Percentiles rank a stretch among this genome's conserved stretches.
These are phyloP conservation scores for Saccostrea cuccullata DNA, from an alignment of 1,140 invertebrate genomes.

Conservation along the genomic window DNA sequence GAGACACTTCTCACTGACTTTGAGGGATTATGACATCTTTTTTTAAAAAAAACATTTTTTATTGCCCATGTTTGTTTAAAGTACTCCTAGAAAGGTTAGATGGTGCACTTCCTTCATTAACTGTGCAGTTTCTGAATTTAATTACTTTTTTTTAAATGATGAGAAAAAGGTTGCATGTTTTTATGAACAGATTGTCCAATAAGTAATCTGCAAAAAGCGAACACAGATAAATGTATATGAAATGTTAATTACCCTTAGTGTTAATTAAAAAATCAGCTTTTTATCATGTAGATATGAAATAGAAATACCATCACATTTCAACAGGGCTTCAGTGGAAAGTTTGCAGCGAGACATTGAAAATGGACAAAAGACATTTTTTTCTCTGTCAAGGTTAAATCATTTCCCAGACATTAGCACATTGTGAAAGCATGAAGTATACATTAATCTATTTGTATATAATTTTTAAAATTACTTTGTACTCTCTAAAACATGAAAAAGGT, in stretches of 20 bases:
- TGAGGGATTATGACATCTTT: background rate
- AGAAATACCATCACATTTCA: too few species aligned
- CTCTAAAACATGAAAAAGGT: too few species aligned
- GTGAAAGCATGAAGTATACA: background rate
- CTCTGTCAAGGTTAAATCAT: background rate
- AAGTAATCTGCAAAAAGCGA: too few species aligned
- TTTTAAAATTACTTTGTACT: background rate
- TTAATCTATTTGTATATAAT: slow-evolving; percentile 16
- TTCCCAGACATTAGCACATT: background rate
- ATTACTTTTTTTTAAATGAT: slow-evolving; percentile 5
- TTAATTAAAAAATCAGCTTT: too few species aligned
- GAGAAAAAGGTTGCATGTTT: background rate
- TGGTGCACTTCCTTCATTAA: slow-evolving; percentile 8
- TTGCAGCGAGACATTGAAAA: background rate
- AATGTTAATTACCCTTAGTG: too few species aligned
- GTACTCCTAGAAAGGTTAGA: background rate
- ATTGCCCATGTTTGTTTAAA: background rate
- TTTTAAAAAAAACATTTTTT: background rate
- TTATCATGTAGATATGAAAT: too few species aligned
- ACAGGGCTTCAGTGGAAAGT: too few species aligned
- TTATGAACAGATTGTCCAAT: background rate
- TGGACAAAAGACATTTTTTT: background rate
- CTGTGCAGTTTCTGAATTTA: background rate
- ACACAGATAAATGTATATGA: too few species aligned
- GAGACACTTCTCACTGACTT: background rate